Evolutionary conservation across 2,113 vertebrate species (phyloP), one percentile per base, ranked within the genome.

Genomic region (Gallinago media): DNA sequence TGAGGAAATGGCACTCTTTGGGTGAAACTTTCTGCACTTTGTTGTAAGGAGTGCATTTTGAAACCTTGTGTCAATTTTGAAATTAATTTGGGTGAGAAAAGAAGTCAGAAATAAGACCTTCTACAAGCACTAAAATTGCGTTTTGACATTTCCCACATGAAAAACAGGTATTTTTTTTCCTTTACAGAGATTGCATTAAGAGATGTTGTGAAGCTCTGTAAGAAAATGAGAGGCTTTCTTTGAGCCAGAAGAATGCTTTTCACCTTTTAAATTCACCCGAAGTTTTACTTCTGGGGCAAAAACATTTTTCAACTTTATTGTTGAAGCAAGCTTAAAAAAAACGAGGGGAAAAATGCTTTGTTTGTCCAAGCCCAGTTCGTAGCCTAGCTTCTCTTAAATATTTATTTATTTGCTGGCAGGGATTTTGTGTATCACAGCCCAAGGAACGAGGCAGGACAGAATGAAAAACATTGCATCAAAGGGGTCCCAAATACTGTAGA

Each of bases 371-470:
- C 8, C 17, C 27, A 34, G 12, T 65, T 94, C 47, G 72, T 9
- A 94, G 34, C 12, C 42, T 54, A 84, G 7, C 2, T 67, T 55
- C 23, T 89, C 23, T 50, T 40, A 46, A 63, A 61, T 26, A 76
- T 66, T 94, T 76, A 61, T 61, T 92, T 85, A 61, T 73, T 89
- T 84, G 21, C 40, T 49, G 21, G 4, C 31, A 84, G 23, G 25
- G 76, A 84, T 56, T 92, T 84, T 71, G 32, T 13, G 1, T 63
- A 38, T 70, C 52, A n/a, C 61, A 81, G 56, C 70, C 47, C 58
- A n/a, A 75, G 36, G 27, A 68, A 50, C 0, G 0, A 85, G 34
- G 21, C 32, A 56, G 32, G 36, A 46, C 0, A 0, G 34, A 68
- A 52, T 31, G 34, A 71, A 88, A 90, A 76, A 34, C 47, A 31